Evolutionary conservation across 2,113 vertebrate species (phyloP).

Genomic region (Xyliphius kryptos): DNA sequence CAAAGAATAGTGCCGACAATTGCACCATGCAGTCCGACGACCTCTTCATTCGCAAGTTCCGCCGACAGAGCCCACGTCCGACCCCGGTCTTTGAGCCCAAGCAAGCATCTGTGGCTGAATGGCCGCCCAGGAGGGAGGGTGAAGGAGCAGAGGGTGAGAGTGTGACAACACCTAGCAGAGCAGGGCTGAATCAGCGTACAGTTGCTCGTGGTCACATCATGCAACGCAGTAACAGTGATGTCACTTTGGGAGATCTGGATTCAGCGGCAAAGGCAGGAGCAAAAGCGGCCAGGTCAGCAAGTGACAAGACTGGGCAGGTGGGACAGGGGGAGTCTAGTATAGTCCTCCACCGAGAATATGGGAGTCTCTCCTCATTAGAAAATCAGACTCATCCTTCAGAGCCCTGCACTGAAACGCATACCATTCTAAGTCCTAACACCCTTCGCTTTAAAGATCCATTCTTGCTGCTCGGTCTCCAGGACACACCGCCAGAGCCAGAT

Average conservation of each 20-base stretch:
- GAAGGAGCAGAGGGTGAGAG: conserved; percentile 51
- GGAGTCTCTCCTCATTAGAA: conserved; percentile 67
- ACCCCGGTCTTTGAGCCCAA: conserved; percentile 65
- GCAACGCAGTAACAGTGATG: conserved; percentile 78
- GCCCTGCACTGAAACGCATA: conserved; percentile 56
- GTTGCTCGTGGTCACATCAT: conserved; percentile 65
- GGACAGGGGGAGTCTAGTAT: conserved; percentile 49
- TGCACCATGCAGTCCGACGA: conserved; percentile 82
- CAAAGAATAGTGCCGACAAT: conserved; percentile 18
- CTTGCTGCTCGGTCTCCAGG: conserved; percentile 74
- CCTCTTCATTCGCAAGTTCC: conserved; percentile 84
- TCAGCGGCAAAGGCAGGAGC: conserved; percentile 54
- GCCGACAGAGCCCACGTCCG: conserved; percentile 67
- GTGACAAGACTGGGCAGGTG: conserved; percentile 50
- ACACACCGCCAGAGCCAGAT: conserved; percentile 61
- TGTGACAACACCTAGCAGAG: conserved; percentile 52
- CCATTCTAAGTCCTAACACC: conserved; percentile 61
- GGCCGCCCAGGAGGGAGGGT: conserved; percentile 62
- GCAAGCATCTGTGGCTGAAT: conserved; percentile 57
- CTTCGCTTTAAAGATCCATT: conserved; percentile 81
- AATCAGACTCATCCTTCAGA: conserved; percentile 60
- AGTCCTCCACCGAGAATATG: conserved; percentile 66
- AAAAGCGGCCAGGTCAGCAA: conserved; percentile 44
- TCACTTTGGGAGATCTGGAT: conserved; percentile 69
- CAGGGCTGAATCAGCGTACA: conserved; percentile 51